Conservation (phyloP, 2,113 vertebrate species). For the Oryzias celebensis region DNA sequence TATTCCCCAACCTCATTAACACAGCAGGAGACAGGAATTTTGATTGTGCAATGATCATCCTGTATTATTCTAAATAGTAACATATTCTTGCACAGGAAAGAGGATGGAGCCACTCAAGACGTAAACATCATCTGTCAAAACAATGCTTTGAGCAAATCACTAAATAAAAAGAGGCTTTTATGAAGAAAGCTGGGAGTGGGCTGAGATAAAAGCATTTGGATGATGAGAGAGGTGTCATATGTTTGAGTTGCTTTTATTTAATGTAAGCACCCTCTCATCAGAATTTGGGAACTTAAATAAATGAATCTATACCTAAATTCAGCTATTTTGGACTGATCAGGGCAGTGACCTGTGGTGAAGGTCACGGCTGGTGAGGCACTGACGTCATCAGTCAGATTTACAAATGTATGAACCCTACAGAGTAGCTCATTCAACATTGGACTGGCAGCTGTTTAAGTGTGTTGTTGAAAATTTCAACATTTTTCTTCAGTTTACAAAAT, state of each 20-base stretch:
- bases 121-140: slow-evolving; percentile 27
- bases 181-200: slow-evolving; percentile 52
- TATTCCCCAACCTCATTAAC: too few relatives aligned
- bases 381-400: too few relatives aligned
- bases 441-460: too few relatives aligned
- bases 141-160: slow-evolving; percentile 32
- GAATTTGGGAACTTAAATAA: slow-evolving; percentile 25
- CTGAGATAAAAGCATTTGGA: slow-evolving; percentile 44
- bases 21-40: too few relatives aligned
- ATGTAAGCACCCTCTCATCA: slow-evolving; percentile 57
- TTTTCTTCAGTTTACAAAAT: too few relatives aligned
- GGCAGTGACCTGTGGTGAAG: too few relatives aligned
- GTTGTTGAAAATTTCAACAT: too few relatives aligned
- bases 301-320: slow-evolving; percentile 46
- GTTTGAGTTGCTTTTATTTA: slow-evolving; percentile 52
- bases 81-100: background rate
- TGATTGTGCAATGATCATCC: too few relatives aligned
- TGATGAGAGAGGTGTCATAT: slow-evolving; percentile 57
- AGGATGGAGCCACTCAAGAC: background rate
- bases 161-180: slow-evolving; percentile 45
- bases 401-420: too few relatives aligned
- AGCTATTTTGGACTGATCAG: background rate
- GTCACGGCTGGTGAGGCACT: too few relatives aligned
- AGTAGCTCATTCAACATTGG: too few relatives aligned
- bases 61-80: too few relatives aligned